Evolutionary conservation across 2,888 invertebrate species (phyloP).

Genomic region (Atherix ibis): DNA sequence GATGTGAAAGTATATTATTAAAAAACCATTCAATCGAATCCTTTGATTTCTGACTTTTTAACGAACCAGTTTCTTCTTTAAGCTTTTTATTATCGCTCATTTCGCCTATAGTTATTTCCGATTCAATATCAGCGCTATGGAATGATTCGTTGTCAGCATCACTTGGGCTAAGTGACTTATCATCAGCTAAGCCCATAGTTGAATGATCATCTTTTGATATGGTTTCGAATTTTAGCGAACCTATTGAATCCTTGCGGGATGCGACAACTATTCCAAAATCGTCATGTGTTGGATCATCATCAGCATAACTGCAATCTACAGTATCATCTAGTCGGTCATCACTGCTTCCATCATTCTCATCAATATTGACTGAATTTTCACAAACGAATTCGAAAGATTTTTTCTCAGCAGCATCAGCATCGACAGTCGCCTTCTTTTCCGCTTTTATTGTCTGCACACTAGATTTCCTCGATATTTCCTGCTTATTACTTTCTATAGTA

Average conservation of each 20-base stretch:
- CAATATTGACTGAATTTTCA: constrained; percentile 9
- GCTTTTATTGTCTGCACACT: constrained; percentile 15
- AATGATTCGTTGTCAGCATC: constrained; percentile 34
- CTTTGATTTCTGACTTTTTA: constrained; percentile 12
- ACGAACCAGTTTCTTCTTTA: constrained; percentile 6
- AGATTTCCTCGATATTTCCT: constrained; percentile 14
- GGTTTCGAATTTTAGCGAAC: neutral
- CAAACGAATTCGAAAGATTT: neutral
- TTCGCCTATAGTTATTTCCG: constrained; percentile 30
- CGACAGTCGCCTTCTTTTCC: constrained; percentile 16
- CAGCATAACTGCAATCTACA: no score
- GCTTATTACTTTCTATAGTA: constrained; percentile 13
- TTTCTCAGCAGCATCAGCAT: neutral
- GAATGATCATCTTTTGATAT: constrained; percentile 5
- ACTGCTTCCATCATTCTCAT: constrained; percentile 11
- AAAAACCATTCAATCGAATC: constrained; percentile 32
- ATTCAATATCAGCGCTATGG: constrained; percentile 34
- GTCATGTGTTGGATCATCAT: neutral
- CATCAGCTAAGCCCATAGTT: constrained; percentile 17
- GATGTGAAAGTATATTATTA: constrained; percentile 28
- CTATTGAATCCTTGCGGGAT: neutral
- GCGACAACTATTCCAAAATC: no score
- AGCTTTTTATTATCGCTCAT: constrained; percentile 5
- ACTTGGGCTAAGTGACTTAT: constrained; percentile 31
- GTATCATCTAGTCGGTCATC: constrained; percentile 17